Evolutionary conservation across 2,797 vertebrate species (phyloP).

Genomic region (Gymnodraco acuticeps): DNA sequence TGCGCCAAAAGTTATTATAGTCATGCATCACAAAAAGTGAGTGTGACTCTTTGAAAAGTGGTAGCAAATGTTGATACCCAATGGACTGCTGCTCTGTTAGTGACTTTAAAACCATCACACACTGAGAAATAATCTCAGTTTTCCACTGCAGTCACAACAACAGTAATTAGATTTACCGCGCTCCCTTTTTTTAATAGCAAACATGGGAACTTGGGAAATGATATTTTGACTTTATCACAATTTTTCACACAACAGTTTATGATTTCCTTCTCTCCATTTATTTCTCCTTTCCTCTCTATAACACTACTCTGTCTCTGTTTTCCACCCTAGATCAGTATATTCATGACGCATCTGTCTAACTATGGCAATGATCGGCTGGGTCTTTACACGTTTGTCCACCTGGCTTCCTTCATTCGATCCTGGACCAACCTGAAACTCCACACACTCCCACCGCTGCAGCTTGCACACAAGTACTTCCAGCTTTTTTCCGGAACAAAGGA

Average conservation of each 20-base stretch:
- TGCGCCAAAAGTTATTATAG: slow-evolving; percentile 52
- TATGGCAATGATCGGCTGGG: slow-evolving; percentile 97
- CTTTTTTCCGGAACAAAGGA: slow-evolving; percentile 95
- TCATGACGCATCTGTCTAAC: slow-evolving; percentile 98
- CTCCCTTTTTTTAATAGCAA: slow-evolving; percentile 44
- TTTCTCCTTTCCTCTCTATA: neutral
- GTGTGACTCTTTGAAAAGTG: slow-evolving; percentile 43
- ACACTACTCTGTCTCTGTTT: slow-evolving; percentile 16
- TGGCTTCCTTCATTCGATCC: slow-evolving; percentile 92
- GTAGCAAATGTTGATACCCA: slow-evolving; percentile 52
- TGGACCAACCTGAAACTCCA: slow-evolving; percentile 93
- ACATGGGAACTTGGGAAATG: slow-evolving; percentile 52
- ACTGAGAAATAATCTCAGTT: slow-evolving; percentile 61
- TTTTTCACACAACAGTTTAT: slow-evolving; percentile 47
- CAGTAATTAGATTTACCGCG: slow-evolving; percentile 53
- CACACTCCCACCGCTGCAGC: slow-evolving; percentile 91
- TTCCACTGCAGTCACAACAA: slow-evolving; percentile 53
- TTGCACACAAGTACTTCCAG: slow-evolving; percentile 95
- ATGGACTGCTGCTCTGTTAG: slow-evolving; percentile 48
- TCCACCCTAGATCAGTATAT: slow-evolving; percentile 92
- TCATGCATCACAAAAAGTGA: slow-evolving; percentile 52
- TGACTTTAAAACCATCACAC: slow-evolving; percentile 43
- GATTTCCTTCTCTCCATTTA: slow-evolving; percentile 9
- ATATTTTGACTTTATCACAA: slow-evolving; percentile 58
- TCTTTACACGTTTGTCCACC: slow-evolving; percentile 94